phyloP scores from a whole-genome alignment of 2,888 invertebrate genomes.

The Heliothis peltigera region DNA sequence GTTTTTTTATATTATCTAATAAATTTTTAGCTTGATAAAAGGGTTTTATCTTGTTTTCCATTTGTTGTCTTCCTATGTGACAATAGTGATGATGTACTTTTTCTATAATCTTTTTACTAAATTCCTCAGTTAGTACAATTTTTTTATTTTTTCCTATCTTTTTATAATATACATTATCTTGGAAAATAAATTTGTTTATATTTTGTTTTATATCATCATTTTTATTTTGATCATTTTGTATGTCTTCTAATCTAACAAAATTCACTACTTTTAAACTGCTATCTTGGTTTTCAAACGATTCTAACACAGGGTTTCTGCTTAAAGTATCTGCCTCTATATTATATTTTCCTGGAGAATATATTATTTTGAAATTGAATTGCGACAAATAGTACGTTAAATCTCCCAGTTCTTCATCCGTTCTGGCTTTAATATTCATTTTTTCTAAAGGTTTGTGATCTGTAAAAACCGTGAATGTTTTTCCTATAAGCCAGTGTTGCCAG shows the following conservation, averaged over 20 bases:
- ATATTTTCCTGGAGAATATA: background rate
- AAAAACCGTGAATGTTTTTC: background rate
- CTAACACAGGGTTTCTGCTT: background rate
- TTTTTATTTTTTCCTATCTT: background rate
- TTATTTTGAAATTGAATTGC: background rate
- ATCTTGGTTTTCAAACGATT: background rate
- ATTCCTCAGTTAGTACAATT: background rate
- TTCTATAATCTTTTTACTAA: background rate
- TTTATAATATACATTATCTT: background rate
- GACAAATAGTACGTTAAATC: constrained; percentile 1
- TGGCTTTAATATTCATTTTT: background rate
- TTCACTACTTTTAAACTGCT: constrained; percentile 3
- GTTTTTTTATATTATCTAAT: background rate
- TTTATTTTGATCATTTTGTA: background rate
- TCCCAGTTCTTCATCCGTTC: background rate
- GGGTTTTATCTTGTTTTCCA: background rate
- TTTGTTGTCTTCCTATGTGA: background rate
- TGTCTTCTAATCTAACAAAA: background rate
- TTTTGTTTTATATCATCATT: too few species aligned
- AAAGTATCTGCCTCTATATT: constrained; percentile 2
- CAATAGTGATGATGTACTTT: background rate
- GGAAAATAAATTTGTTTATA: too few species aligned
- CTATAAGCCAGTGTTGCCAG: constrained; percentile 4
- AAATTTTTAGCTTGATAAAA: background rate
- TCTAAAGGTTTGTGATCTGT: background rate